Percentiles rank a stretch among this genome's conserved stretches.
Conservation (phyloP, 2,797 vertebrate species). For the Enteromius thamalakanensis region DNA sequence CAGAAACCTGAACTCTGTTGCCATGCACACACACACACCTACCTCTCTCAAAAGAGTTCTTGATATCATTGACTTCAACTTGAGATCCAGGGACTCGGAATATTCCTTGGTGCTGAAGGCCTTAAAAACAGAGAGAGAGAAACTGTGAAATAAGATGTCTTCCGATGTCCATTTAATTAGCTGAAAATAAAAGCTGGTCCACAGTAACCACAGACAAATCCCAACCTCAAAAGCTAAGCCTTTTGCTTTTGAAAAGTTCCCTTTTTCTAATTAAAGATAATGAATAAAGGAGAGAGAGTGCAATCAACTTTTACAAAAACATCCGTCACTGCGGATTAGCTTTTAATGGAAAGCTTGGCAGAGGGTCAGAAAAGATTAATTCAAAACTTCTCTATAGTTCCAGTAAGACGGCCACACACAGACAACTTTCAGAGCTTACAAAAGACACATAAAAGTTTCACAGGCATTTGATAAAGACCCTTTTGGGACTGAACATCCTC, state of each 20-base stretch:
- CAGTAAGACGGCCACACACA: constrained; percentile 30
- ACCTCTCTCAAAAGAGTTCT: constrained; percentile 99
- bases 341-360: constrained; percentile 66
- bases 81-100: constrained; percentile 97
- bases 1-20: not conserved
- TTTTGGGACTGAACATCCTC: constrained; percentile 7
- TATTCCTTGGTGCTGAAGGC: constrained; percentile 98
- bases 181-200: constrained; percentile 46
- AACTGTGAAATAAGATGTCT: constrained; percentile 17
- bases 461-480: not conserved
- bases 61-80: constrained; percentile 98
- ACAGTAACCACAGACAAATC: constrained; percentile 39
- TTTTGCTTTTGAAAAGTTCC: constrained; percentile 59
- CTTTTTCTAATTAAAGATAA: constrained; percentile 70
- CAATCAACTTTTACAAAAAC: constrained; percentile 62
- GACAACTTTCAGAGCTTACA: constrained; percentile 15
- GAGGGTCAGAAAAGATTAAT: constrained; percentile 63
- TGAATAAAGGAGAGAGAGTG: constrained; percentile 60
- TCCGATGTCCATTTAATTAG: constrained; percentile 14
- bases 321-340: constrained; percentile 67
- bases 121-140: constrained; percentile 72
- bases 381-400: constrained; percentile 51
- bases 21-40: constrained; percentile 56
- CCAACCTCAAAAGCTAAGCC: constrained; percentile 55
- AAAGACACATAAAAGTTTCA: constrained; percentile 13